Evolutionary conservation across 2,113 vertebrate species (phyloP).

Genomic region (Nycticorax nycticorax): DNA sequence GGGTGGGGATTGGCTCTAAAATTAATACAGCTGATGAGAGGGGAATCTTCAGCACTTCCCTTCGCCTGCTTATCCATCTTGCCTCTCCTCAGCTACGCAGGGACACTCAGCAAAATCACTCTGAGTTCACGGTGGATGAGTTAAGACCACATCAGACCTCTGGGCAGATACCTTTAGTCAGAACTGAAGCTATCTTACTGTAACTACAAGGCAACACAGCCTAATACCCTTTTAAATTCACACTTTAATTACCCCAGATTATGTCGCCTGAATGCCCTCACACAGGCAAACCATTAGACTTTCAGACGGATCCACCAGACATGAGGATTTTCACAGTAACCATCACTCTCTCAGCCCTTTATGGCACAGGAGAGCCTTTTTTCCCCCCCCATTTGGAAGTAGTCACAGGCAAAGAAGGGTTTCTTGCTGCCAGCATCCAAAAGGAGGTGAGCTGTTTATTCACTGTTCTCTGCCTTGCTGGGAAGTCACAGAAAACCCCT

Average conservation of each 20-base stretch:
- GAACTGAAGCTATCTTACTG: not conserved
- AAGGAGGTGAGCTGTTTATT: not conserved
- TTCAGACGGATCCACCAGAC: not conserved
- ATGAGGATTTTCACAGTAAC: not conserved
- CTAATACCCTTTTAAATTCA: not conserved
- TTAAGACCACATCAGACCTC: not conserved
- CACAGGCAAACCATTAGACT: not conserved
- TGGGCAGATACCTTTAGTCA: not conserved
- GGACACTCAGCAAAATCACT: not conserved
- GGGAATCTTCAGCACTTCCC: not conserved
- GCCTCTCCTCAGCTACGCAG: not conserved
- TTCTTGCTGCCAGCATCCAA: not conserved
- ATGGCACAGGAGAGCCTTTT: not conserved
- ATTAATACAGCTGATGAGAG: not conserved
- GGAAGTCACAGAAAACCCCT: not conserved
- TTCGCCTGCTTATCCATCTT: not conserved
- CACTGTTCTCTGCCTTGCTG: not conserved
- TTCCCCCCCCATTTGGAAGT: accelerated
- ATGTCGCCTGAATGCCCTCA: not conserved
- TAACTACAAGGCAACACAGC: not conserved
- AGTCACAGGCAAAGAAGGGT: not conserved
- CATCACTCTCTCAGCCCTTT: not conserved
- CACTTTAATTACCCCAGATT: not conserved
- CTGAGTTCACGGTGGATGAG: not conserved
- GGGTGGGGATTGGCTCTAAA: not conserved